A percentile compares a stretch with the other conserved stretches of the same genome.
phyloP scores from a whole-genome alignment of 2,888 invertebrate genomes.

The Zonitis immaculata region DNA sequence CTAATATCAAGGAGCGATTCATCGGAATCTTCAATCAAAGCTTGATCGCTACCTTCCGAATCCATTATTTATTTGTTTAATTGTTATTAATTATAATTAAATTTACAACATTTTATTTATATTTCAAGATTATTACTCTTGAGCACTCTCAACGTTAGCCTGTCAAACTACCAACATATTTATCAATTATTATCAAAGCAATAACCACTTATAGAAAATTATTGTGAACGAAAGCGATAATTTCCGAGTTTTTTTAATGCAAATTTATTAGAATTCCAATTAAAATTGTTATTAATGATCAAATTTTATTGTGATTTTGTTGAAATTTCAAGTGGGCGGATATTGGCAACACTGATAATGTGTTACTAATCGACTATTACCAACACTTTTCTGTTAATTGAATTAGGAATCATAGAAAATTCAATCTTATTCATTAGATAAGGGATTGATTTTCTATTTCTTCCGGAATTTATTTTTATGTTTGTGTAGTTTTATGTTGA shows the following conservation, averaged over 20 bases:
- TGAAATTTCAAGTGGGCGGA: not conserved
- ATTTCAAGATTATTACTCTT: not conserved
- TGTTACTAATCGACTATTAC: not conserved
- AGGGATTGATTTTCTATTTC: too few relatives aligned
- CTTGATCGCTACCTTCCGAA: conserved; percentile 41
- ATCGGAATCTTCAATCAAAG: conserved; percentile 44
- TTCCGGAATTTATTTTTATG: too few relatives aligned
- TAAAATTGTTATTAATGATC: not conserved
- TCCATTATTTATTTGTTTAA: conserved; percentile 32
- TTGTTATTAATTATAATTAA: not conserved
- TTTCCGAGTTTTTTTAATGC: not conserved
- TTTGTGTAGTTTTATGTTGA: too few relatives aligned
- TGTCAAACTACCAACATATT: not conserved
- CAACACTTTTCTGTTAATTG: too few relatives aligned
- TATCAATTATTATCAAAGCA: not conserved
- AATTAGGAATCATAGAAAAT: too few relatives aligned
- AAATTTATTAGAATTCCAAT: not conserved
- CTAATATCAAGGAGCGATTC: conserved; percentile 44
- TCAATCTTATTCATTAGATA: too few relatives aligned
- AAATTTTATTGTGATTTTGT: not conserved
- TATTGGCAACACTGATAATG: not conserved
- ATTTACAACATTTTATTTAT: not conserved
- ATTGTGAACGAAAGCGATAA: not conserved
- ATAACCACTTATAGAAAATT: not conserved
- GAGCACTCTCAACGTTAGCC: not conserved